Evolutionary conservation across 2,888 invertebrate genomes (phyloP), one percentile per base, ranked within the genome.

Genomic region (Miltochrista miniata): DNA sequence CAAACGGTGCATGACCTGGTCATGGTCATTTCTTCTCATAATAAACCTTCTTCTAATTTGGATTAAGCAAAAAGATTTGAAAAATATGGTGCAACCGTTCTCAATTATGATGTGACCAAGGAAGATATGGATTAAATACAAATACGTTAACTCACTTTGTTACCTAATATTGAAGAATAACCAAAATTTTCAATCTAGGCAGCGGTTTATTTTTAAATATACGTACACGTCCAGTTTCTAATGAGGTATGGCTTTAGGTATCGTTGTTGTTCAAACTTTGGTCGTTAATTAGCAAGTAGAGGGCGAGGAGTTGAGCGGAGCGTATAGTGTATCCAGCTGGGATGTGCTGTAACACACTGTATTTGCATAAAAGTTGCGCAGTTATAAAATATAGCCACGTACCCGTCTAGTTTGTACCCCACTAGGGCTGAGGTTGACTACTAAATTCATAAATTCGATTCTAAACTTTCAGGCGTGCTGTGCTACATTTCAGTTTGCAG

Each of bases 331-430:
- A 58, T 82, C 78, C 86, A 86, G 85, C 83, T 86, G 85, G 80
- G 68, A 74, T 71, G 73, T 69, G 70, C 70, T 73, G 72, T 74
- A 70, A 72, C 74, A 70, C 67, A 56, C 54, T 61, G 62, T 77
- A 76, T 83, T 82, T 82, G 80, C 79, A 77, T 80, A 81, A 83
- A 81, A 81, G 79, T 80, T 74, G 73, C 66, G 69, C 72, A 78
- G 71, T 76, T 76, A 70, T 68, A 73, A 70, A 72, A 72, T 71
- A 58, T 58, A 58, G 40, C 48, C 56, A 45, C 56, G 54, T 42
- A 46, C 8, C 10, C 51, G 63, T 41, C 61, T 52, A 56, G 60
- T 56, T 66, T 60, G 61, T 60, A 61, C 60, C 58, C 61, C 55
- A 70, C 71, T 73, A n/a, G n/a, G 51, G 18, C 18, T 4, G 18